Conservation (phyloP, 1,140 invertebrate species). For the Cherax quadricarinatus region DNA sequence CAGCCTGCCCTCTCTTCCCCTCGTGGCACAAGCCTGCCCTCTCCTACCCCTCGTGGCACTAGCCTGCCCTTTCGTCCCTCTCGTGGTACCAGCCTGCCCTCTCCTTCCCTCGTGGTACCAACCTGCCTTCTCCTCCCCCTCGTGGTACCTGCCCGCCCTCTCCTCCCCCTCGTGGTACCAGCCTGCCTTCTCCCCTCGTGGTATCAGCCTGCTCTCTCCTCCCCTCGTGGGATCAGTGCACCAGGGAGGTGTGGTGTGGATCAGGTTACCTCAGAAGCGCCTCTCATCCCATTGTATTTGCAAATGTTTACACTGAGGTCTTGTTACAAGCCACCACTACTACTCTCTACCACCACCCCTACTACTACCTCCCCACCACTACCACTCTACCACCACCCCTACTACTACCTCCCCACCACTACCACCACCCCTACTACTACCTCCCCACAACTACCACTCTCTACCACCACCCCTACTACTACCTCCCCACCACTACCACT, state of each 20-base stretch:
- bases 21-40: too few species aligned
- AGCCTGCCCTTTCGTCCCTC: background rate
- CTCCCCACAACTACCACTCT: too few species aligned
- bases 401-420: too few species aligned
- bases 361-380: background rate
- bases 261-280: slow-evolving; percentile 30
- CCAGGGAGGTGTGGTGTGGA: background rate
- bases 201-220: background rate
- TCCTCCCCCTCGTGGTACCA: too few species aligned
- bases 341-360: background rate
- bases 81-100: background rate
- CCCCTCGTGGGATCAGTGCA: slow-evolving; percentile 18
- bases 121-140: background rate
- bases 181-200: background rate
- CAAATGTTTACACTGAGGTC: slow-evolving; percentile 54
- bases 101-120: background rate
- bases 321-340: slow-evolving; percentile 22
- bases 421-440: too few species aligned
- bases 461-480: too few species aligned
- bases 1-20: too few species aligned
- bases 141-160: background rate
- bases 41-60: background rate
- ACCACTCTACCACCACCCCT: too few species aligned
- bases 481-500: background rate
- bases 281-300: slow-evolving; percentile 60